Conservation (phyloP, 2,797 vertebrate species). For the Eutrigla gurnardus region DNA sequence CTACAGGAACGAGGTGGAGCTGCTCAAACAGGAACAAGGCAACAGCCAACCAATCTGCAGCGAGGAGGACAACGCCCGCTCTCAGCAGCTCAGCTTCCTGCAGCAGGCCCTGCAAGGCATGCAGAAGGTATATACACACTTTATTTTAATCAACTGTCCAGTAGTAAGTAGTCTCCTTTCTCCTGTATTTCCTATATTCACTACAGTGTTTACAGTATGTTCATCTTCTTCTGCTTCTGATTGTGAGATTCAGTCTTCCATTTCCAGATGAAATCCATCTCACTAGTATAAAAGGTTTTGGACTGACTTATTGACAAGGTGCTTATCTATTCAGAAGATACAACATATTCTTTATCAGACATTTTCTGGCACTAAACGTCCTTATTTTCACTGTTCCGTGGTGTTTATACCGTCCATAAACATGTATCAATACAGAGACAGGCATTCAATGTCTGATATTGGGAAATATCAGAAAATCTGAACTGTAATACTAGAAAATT, state of each 20-base stretch:
- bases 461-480: not conserved
- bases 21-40: conserved; percentile 94
- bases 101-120: conserved; percentile 96
- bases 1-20: conserved; percentile 94
- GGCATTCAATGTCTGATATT: not conserved
- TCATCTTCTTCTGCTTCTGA: not conserved
- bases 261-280: conserved; percentile 10
- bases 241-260: not conserved
- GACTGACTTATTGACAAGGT: not conserved
- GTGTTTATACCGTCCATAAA: not conserved
- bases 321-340: conserved; percentile 8
- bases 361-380: not conserved
- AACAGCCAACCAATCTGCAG: conserved; percentile 84
- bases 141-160: conserved; percentile 6
- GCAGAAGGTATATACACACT: conserved; percentile 88
- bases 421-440: not conserved
- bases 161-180: not conserved
- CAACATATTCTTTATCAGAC: not conserved
- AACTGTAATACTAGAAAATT: not conserved
- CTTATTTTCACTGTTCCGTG: not conserved
- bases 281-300: not conserved
- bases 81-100: conserved; percentile 93
- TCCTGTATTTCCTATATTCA: not conserved
- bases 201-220: not conserved
- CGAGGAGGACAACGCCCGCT: conserved; percentile 91